Evolutionary conservation across 1,140 invertebrate species (phyloP).

Genomic region (Lordiphosa clarofinis): DNA sequence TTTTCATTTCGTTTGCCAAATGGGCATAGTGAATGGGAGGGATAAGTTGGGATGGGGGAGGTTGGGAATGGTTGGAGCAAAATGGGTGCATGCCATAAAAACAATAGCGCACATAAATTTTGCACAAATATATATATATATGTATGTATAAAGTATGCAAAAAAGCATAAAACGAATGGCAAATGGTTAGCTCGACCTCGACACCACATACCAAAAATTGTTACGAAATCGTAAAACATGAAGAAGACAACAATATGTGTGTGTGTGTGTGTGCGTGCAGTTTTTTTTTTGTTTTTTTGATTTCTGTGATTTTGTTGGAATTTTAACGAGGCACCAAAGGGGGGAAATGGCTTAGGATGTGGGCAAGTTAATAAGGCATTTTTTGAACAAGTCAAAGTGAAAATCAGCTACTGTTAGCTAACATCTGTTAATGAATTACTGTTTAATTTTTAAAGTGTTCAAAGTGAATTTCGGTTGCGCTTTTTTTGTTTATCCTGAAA

Average conservation of each 20-base stretch:
- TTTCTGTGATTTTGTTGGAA: constrained; percentile 21
- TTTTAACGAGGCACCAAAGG: constrained; percentile 21
- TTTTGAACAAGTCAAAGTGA: too few species aligned
- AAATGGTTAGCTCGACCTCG: constrained; percentile 19
- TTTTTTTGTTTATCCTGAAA: too few species aligned
- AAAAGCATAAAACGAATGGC: constrained; percentile 66
- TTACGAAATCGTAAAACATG: constrained; percentile 25
- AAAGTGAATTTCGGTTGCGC: too few species aligned
- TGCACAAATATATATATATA: constrained; percentile 55
- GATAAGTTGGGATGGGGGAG: background rate
- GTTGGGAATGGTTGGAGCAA: constrained; percentile 18
- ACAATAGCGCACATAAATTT: constrained; percentile 79
- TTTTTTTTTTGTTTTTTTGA: constrained; percentile 8
- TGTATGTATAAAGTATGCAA: constrained; percentile 74
- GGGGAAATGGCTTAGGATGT: too few species aligned
- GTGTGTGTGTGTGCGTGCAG: background rate
- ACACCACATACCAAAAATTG: constrained; percentile 20
- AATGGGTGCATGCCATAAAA: constrained; percentile 79
- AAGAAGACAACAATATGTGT: constrained; percentile 3
- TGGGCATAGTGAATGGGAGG: constrained; percentile 12
- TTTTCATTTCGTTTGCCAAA: constrained; percentile 24
- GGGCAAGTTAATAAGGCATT: too few species aligned
- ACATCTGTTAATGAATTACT: too few species aligned
- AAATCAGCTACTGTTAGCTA: too few species aligned
- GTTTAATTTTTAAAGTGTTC: too few species aligned